Conservation (phyloP, 1,140 invertebrate genomes). For the Drosophila pectinifera region DNA sequence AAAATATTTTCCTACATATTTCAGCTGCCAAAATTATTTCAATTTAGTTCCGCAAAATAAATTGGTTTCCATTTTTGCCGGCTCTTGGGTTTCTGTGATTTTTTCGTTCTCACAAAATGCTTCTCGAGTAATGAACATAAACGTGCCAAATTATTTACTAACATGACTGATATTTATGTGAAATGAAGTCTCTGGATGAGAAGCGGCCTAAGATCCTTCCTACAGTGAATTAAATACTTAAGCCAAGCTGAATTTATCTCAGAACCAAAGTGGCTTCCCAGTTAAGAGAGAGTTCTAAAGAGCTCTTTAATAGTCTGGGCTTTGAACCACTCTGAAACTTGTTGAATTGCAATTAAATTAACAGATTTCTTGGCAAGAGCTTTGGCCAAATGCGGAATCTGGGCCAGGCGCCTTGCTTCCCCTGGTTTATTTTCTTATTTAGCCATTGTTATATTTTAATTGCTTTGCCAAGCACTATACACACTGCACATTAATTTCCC, state of each 20-base stretch:
- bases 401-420: background rate
- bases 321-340: background rate
- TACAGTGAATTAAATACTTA: background rate
- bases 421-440: background rate
- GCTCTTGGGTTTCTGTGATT: constrained; percentile 23
- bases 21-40: constrained; percentile 81
- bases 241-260: too few species aligned
- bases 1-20: constrained; percentile 79
- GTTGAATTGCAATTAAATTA: background rate
- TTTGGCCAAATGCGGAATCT: background rate
- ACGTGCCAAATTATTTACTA: constrained; percentile 65
- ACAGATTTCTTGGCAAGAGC: background rate
- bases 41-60: constrained; percentile 84
- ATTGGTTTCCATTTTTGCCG: constrained; percentile 54
- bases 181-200: constrained; percentile 15
- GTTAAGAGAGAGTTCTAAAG: too few species aligned
- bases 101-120: constrained; percentile 34
- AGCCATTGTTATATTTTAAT: constrained; percentile 9
- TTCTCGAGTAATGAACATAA: constrained; percentile 60
- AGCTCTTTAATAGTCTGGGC: background rate
- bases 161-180: constrained; percentile 32
- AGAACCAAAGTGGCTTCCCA: too few species aligned
- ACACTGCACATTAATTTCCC: constrained; percentile 56
- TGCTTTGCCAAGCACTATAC: background rate
- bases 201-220: background rate